Percentiles rank a stretch among this genome's conserved stretches.
Evolutionary conservation across 2,113 vertebrate species (phyloP).

Genomic region (Notarius quadriscutis): DNA sequence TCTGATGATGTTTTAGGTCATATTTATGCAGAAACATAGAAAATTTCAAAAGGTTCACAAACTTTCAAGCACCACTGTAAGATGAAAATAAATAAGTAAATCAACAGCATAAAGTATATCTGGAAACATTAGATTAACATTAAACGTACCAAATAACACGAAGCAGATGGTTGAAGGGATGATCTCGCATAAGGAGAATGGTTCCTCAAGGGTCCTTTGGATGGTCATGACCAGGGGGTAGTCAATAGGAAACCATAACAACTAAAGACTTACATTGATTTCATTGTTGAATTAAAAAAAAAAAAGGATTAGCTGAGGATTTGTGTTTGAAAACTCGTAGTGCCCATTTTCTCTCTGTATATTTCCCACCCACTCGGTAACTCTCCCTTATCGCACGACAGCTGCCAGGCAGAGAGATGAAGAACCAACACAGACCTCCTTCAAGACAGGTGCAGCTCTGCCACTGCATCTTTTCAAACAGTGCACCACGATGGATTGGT

Average conservation of each 20-base stretch:
- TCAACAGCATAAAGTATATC: not conserved
- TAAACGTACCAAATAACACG: not conserved
- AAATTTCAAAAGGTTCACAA: too few species aligned
- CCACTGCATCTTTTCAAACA: not conserved
- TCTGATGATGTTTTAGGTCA: too few species aligned
- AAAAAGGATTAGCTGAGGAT: not conserved
- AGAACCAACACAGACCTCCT: not conserved
- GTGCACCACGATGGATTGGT: not conserved
- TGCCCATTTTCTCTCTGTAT: not conserved
- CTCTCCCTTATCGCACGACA: not conserved
- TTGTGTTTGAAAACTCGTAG: not conserved
- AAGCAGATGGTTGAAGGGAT: not conserved
- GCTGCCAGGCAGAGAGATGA: not conserved
- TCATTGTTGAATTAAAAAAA: not conserved
- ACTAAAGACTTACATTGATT: not conserved
- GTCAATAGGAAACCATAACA: not conserved
- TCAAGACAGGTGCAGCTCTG: constrained; percentile 7
- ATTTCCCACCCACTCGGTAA: not conserved
- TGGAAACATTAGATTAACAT: not conserved
- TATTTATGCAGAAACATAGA: too few species aligned
- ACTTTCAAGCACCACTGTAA: too few species aligned
- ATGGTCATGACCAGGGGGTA: not conserved
- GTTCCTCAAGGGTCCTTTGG: not conserved
- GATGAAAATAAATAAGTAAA: not conserved
- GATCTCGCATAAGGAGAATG: not conserved